These are phyloP conservation scores for Trachythela sp. DNA, from an alignment of 64 coral and sea anemone genomes.

Conservation along the genomic window DNA sequence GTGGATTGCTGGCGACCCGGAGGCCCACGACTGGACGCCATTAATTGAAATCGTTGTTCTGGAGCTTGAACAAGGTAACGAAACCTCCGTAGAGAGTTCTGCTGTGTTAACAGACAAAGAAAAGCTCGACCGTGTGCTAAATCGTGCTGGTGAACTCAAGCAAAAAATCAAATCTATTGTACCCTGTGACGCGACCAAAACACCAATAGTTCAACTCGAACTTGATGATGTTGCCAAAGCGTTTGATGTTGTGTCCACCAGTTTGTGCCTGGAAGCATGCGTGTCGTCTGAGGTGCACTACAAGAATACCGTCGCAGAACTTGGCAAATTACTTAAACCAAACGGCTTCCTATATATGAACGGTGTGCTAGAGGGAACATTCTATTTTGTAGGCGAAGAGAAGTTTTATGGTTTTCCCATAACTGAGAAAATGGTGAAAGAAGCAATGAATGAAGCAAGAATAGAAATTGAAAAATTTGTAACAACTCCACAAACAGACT, in stretches of 20 bases:
- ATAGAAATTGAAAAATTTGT: neutral
- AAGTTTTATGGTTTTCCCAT: neutral
- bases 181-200: neutral
- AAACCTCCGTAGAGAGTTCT: neutral
- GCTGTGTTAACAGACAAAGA: neutral
- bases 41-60: neutral
- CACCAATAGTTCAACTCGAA: neutral
- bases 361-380: neutral
- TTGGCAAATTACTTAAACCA: neutral
- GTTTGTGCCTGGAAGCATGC: conserved; percentile 2
- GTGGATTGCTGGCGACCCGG: neutral
- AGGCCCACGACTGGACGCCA: neutral
- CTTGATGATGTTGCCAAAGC: neutral
- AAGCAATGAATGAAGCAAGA: neutral
- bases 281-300: neutral
- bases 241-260: neutral
- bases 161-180: neutral
- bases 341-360: neutral
- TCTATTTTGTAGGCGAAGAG: neutral
- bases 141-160: neutral
- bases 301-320: neutral
- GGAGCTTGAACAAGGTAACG: neutral
- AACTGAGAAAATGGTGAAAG: neutral
- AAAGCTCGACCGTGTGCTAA: neutral
- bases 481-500: neutral